phyloP scores from a whole-genome alignment of 2,888 invertebrate genomes.

The Drosophila setosimentum region DNA sequence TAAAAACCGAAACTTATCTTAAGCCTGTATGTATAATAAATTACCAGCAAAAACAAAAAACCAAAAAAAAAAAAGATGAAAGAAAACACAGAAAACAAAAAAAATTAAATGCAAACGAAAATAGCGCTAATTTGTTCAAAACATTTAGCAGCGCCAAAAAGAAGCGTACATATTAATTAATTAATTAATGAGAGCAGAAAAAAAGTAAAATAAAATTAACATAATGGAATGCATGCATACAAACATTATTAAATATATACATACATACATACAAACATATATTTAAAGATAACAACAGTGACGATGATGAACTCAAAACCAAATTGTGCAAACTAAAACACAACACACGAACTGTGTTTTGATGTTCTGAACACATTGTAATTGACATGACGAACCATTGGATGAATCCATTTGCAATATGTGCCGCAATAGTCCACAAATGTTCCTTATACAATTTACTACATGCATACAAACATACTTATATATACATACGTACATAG shows the following conservation, averaged over 20 bases:
- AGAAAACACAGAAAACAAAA: slow-evolving; percentile 2
- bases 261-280: slow-evolving; percentile 3
- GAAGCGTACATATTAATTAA: slow-evolving; percentile 53
- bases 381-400: slow-evolving; percentile 19
- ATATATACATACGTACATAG: slow-evolving; percentile 13
- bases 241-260: background rate
- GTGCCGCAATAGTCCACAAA: slow-evolving; percentile 73
- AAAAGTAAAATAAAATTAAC: slow-evolving; percentile 1
- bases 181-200: slow-evolving; percentile 22
- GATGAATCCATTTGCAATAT: slow-evolving; percentile 57
- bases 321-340: slow-evolving; percentile 48
- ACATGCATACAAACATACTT: slow-evolving; percentile 11
- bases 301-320: slow-evolving; percentile 5
- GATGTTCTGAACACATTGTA: slow-evolving; percentile 8
- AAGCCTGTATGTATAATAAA: slow-evolving; percentile 51
- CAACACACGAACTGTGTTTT: slow-evolving; percentile 25
- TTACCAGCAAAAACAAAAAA: slow-evolving; percentile 11
- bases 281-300: slow-evolving; percentile 13
- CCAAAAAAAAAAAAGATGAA: slow-evolving; percentile 6
- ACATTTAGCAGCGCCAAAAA: slow-evolving; percentile 72
- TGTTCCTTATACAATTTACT: slow-evolving; percentile 70
- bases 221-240: slow-evolving; percentile 11
- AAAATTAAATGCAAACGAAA: slow-evolving; percentile 13
- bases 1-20: slow-evolving; percentile 49
- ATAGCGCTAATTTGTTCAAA: slow-evolving; percentile 66